phyloP scores from a whole-genome alignment of 2,113 vertebrate genomes.

The Papio anubis region DNA sequence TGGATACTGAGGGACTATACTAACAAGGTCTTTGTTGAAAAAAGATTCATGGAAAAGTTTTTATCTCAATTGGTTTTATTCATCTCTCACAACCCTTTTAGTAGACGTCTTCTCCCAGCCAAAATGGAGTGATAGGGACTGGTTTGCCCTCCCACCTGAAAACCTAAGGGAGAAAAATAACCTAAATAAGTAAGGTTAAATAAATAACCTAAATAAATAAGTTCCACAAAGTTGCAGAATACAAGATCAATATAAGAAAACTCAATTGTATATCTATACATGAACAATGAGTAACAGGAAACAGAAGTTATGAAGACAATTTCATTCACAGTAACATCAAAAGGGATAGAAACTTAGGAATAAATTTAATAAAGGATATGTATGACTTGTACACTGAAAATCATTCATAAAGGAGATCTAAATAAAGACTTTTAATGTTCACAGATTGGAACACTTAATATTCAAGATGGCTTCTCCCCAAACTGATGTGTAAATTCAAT shows the following conservation, averaged over 20 bases:
- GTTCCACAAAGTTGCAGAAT: not conserved
- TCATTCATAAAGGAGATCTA: not conserved
- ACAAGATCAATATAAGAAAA: not conserved
- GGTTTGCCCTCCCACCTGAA: not conserved
- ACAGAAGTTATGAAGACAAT: not conserved
- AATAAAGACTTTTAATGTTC: not conserved
- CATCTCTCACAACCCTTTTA: not conserved
- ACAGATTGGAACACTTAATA: not conserved
- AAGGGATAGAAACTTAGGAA: not conserved
- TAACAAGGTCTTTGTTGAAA: not conserved
- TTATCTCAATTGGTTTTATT: slow-evolving; percentile 21
- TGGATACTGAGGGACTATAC: not conserved
- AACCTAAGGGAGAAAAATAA: not conserved
- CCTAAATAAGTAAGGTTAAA: not conserved
- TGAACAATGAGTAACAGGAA: not conserved
- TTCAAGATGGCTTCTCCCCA: not conserved
- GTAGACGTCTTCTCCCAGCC: not conserved
- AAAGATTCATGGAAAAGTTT: not conserved
- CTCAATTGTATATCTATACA: not conserved
- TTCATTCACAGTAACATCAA: not conserved
- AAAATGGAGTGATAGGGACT: not conserved
- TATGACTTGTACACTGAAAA: not conserved
- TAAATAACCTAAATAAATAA: too few relatives aligned
- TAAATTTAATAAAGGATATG: not conserved
- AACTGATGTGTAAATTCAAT: not conserved